Evolutionary conservation across 2,113 vertebrate genomes (phyloP).

Genomic region (Neolamprologus sp.): DNA sequence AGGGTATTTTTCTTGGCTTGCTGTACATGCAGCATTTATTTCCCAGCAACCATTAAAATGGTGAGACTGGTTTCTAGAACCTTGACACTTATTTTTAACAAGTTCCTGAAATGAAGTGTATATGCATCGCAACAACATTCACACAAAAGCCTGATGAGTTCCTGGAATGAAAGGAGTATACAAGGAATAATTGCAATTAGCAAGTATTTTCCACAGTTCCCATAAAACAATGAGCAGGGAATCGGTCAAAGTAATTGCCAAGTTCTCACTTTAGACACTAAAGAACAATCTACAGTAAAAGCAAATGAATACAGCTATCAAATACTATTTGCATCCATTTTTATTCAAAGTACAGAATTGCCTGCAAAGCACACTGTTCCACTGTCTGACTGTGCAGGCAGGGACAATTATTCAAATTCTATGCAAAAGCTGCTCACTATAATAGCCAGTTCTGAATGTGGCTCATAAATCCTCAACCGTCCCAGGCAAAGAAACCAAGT

Average conservation of each 20-base stretch:
- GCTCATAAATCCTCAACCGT: neutral
- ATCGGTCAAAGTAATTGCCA: neutral
- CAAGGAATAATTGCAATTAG: neutral
- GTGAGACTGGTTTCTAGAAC: neutral
- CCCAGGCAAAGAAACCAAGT: neutral
- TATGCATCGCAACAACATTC: neutral
- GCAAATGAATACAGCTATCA: neutral
- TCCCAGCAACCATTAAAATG: neutral
- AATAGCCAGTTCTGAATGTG: neutral
- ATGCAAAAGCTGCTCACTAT: slow-evolving; percentile 21
- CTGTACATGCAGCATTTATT: neutral
- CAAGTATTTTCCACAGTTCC: neutral
- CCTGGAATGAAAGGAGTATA: neutral
- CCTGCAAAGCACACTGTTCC: neutral
- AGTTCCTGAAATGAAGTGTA: neutral
- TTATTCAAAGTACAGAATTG: neutral
- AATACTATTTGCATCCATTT: slow-evolving; percentile 11
- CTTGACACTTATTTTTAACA: neutral
- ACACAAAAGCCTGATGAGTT: neutral
- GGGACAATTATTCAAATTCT: slow-evolving; percentile 33
- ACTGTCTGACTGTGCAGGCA: neutral
- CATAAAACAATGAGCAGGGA: neutral
- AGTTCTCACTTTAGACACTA: neutral
- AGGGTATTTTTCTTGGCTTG: neutral
- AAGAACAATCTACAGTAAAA: neutral